Conservation (phyloP, 1,140 invertebrate species). For the Musca domestica region DNA sequence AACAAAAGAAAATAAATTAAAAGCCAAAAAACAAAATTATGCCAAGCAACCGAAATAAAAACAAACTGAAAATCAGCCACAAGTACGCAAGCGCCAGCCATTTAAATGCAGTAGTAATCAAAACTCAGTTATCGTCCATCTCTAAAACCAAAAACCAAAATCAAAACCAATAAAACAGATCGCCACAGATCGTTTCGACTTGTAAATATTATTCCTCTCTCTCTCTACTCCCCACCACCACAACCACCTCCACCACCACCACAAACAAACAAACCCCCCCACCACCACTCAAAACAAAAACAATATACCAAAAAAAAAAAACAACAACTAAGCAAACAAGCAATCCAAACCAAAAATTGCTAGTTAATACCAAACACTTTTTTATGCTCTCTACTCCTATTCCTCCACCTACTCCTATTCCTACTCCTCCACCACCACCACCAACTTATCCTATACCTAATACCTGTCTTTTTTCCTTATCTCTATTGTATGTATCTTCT, state of each 20-base stretch:
- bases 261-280: too few species aligned
- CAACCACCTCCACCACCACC: too few species aligned
- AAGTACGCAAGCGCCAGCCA: conserved; percentile 29
- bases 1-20: too few species aligned
- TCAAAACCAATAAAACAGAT: too few species aligned
- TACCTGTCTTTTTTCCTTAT: conserved; percentile 33
- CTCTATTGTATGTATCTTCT: conserved; percentile 30
- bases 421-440: neutral
- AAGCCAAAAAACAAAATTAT: neutral
- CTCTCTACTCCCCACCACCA: conserved; percentile 6
- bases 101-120: conserved; percentile 27
- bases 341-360: neutral
- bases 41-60: conserved; percentile 6
- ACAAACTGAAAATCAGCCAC: conserved; percentile 28
- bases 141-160: too few species aligned
- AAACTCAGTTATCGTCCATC: conserved; percentile 25
- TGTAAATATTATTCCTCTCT: conserved; percentile 17
- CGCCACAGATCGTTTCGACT: conserved; percentile 11
- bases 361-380: neutral
- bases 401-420: too few species aligned
- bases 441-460: neutral
- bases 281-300: too few species aligned
- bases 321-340: conserved; percentile 1
- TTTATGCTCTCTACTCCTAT: neutral
- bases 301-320: neutral